phyloP scores from a whole-genome alignment of 2,113 vertebrate genomes.

The Malaclemys terrapin region DNA sequence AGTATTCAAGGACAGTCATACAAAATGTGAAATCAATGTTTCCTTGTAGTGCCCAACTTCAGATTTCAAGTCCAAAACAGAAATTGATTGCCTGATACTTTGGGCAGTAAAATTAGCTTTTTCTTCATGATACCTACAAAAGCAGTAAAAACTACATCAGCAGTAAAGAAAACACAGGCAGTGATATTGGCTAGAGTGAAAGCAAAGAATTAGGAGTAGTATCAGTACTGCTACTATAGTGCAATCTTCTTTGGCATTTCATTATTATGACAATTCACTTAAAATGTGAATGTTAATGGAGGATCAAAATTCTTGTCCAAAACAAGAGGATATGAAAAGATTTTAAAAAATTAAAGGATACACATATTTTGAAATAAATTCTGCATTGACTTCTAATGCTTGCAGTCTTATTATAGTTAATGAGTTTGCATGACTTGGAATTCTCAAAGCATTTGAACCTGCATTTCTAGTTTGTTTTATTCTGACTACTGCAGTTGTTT shows the following conservation, averaged over 20 bases:
- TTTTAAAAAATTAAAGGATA: conserved; percentile 8
- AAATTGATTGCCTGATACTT: conserved; percentile 22
- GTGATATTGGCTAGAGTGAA: conserved; percentile 6
- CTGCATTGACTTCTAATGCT: background rate
- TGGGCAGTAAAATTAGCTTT: background rate
- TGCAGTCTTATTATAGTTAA: background rate
- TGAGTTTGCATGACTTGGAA: background rate
- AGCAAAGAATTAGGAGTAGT: background rate
- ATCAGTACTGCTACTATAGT: background rate
- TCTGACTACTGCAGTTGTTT: background rate
- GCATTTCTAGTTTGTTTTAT: background rate
- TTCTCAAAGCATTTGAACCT: background rate
- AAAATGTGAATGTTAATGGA: background rate
- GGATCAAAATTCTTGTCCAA: conserved; percentile 2
- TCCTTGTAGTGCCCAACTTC: conserved; percentile 27
- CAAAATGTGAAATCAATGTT: conserved; percentile 35
- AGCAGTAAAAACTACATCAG: conserved; percentile 35
- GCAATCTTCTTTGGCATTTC: background rate
- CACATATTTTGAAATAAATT: conserved; percentile 8
- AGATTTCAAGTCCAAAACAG: conserved; percentile 8
- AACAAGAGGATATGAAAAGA: background rate
- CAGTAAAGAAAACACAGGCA: conserved; percentile 19
- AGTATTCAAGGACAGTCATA: conserved; percentile 19
- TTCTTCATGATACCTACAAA: background rate
- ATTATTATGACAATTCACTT: background rate